A percentile compares a stretch with the other conserved stretches of the same genome.
Evolutionary conservation across 2,797 vertebrate genomes (phyloP).

Genomic region (Artibeus lituratus): DNA sequence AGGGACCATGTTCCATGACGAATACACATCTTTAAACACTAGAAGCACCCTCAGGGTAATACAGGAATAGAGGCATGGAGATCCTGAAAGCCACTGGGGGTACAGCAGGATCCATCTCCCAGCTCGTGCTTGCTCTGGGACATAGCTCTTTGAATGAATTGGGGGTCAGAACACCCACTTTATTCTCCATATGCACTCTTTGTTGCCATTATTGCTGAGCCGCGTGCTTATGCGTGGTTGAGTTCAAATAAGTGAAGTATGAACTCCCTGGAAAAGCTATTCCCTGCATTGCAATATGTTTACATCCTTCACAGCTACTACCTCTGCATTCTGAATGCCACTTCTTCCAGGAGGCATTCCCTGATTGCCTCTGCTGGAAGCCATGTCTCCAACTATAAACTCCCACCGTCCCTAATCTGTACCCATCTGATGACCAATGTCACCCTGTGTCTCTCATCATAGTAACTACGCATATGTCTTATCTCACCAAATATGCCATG

Average conservation of each 20-base stretch:
- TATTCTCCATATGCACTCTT: neutral
- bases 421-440: neutral
- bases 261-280: neutral
- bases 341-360: neutral
- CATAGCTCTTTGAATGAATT: neutral
- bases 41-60: slow-evolving; percentile 23
- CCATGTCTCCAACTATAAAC: neutral
- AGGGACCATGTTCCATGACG: neutral
- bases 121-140: neutral
- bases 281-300: neutral
- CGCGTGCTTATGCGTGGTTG: neutral
- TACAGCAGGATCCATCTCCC: neutral
- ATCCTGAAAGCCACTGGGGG: neutral
- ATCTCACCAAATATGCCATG: neutral
- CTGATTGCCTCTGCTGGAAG: neutral
- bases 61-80: neutral
- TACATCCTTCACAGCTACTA: neutral
- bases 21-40: neutral
- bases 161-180: neutral
- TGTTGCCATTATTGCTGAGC: neutral
- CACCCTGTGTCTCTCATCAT: neutral
- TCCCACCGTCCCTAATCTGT: neutral
- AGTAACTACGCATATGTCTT: neutral
- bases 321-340: neutral
- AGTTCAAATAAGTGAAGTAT: neutral